These are phyloP conservation scores for Rhadina sibilatrix DNA, from an alignment of 2,113 vertebrate species.

Conservation along the genomic window DNA sequence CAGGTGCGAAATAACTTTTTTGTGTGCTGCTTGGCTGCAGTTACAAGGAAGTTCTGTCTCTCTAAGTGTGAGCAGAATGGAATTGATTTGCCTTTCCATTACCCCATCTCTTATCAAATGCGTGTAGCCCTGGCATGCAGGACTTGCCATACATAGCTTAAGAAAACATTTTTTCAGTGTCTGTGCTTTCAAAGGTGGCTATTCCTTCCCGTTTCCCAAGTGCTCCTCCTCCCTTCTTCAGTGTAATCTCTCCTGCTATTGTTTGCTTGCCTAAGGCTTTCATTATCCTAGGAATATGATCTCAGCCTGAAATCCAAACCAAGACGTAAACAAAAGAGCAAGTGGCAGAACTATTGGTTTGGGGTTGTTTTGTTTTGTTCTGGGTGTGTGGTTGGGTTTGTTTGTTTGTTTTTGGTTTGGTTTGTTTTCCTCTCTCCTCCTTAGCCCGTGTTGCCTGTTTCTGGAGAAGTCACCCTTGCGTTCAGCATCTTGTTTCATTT, in stretches of 20 bases:
- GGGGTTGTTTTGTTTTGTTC: neutral
- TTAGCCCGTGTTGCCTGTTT: neutral
- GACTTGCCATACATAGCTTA: neutral
- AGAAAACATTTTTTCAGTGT: neutral
- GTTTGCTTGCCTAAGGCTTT: neutral
- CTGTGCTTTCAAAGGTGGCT: neutral
- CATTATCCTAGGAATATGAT: neutral
- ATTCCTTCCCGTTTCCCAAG: neutral
- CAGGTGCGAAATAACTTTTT: neutral
- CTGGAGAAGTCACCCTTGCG: neutral
- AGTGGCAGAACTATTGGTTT: neutral
- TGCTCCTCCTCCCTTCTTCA: neutral
- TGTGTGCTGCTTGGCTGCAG: neutral
- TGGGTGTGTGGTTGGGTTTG: neutral
- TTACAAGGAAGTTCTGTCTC: neutral
- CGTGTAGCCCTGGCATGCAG: accelerated
- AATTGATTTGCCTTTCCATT: neutral
- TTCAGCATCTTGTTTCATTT: neutral
- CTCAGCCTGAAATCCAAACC: neutral
- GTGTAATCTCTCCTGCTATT: neutral
- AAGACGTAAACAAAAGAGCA: neutral
- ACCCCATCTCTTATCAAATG: neutral
- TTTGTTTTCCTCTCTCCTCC: neutral
- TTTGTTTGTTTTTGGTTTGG: too few relatives aligned
- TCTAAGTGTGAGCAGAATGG: neutral